phyloP scores from a whole-genome alignment of 2,888 invertebrate genomes.

The Watsonalla cultraria region DNA sequence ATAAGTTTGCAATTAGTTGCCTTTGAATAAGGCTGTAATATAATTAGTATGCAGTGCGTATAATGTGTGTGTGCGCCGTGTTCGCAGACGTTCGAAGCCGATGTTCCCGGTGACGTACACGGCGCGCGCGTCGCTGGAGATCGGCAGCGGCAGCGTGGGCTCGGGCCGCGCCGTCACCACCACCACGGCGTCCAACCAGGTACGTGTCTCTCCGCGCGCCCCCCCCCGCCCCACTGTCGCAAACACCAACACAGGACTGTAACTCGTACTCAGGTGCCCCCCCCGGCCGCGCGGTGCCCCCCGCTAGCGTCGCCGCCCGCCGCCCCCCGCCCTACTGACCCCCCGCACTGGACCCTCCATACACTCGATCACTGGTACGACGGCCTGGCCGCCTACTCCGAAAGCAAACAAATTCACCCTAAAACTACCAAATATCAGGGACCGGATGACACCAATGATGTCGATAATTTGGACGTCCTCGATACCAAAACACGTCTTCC shows the following conservation, averaged over 20 bases:
- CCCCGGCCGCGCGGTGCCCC: conserved; percentile 14
- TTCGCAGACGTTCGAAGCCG: conserved; percentile 67
- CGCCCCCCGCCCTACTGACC: conserved; percentile 3
- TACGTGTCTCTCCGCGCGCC: conserved; percentile 47
- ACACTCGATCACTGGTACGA: conserved; percentile 40
- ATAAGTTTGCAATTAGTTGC: no score
- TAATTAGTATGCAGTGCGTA: no score
- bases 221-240: conserved; percentile 10
- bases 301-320: conserved; percentile 11
- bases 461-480: background rate
- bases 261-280: conserved; percentile 32
- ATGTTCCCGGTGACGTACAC: conserved; percentile 74
- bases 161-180: conserved; percentile 75
- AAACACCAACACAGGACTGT: conserved; percentile 8
- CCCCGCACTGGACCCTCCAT: conserved; percentile 6
- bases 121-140: conserved; percentile 74
- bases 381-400: conserved; percentile 25
- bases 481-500: background rate
- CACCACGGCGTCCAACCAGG: conserved; percentile 75
- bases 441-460: background rate
- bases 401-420: background rate
- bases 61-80: conserved; percentile 10
- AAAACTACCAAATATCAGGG: background rate
- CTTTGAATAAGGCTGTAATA: no score
- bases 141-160: conserved; percentile 71